Evolutionary conservation across 1,140 invertebrate species (phyloP).

Genomic region (Whitmania pigra): DNA sequence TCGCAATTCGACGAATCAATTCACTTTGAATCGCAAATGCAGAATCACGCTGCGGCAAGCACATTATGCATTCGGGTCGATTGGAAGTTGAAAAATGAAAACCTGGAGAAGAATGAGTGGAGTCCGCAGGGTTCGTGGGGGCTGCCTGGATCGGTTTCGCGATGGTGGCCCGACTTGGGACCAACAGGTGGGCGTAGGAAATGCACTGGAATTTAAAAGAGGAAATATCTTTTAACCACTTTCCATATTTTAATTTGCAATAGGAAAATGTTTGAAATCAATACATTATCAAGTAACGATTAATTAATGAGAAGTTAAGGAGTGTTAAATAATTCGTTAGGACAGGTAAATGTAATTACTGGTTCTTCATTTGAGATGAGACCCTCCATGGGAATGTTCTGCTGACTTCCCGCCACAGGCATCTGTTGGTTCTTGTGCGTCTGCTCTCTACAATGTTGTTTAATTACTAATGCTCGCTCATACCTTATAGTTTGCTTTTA

Average conservation of each 20-base stretch:
- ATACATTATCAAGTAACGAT: too few species aligned
- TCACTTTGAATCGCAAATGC: neutral
- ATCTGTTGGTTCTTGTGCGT: neutral
- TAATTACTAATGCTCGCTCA: too few species aligned
- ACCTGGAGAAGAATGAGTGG: constrained; percentile 18
- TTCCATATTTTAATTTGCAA: neutral
- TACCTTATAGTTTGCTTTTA: too few species aligned
- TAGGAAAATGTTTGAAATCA: neutral
- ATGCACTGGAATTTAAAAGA: neutral
- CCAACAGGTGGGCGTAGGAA: constrained; percentile 14
- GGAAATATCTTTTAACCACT: neutral
- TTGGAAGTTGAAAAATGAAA: neutral
- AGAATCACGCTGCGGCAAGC: neutral
- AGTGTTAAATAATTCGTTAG: too few species aligned
- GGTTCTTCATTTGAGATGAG: too few species aligned
- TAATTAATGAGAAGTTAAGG: too few species aligned
- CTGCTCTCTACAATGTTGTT: constrained; percentile 16
- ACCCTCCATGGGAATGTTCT: constrained; percentile 1
- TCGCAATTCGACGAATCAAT: neutral
- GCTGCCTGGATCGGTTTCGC: neutral
- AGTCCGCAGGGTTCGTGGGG: neutral
- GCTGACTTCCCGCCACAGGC: neutral
- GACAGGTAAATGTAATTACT: too few species aligned
- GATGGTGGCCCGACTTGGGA: constrained; percentile 9
- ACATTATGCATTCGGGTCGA: neutral